phyloP scores from a whole-genome alignment of 2,113 vertebrate species.

The Trochalopteron elliotii region DNA sequence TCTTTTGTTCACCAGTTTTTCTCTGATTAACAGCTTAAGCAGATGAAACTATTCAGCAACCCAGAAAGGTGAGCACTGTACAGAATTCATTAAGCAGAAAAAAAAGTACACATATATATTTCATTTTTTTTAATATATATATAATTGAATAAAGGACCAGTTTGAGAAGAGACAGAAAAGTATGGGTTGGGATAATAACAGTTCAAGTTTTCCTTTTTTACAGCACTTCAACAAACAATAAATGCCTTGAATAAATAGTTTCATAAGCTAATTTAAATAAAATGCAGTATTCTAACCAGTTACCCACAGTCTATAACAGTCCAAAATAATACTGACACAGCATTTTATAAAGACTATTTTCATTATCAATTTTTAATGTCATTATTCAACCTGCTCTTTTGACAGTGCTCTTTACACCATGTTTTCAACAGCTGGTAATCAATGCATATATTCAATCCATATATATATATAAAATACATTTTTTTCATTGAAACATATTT shows the following conservation, averaged over 20 bases:
- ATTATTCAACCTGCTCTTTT: not conserved
- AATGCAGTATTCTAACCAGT: not conserved
- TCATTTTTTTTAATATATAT: too few relatives aligned
- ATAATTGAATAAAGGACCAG: not conserved
- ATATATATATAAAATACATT: not conserved
- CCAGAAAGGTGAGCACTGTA: not conserved
- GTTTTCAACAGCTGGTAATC: not conserved
- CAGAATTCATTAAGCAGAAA: not conserved
- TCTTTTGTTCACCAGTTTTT: not conserved
- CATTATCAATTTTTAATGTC: not conserved
- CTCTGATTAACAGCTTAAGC: not conserved
- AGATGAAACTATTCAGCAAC: not conserved
- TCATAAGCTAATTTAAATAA: conserved; percentile 32
- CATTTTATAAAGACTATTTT: not conserved
- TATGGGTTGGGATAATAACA: not conserved
- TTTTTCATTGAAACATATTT: conserved; percentile 43
- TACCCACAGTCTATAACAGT: not conserved
- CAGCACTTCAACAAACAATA: conserved; percentile 4
- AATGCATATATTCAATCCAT: not conserved
- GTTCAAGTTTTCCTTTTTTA: not conserved
- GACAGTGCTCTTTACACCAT: not conserved
- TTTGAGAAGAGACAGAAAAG: not conserved
- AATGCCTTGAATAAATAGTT: conserved; percentile 34
- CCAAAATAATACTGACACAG: not conserved
- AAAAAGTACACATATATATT: not conserved